Conservation (phyloP, 53 echinoderm and acorn worm species). For the Zoroaster sp. region DNA sequence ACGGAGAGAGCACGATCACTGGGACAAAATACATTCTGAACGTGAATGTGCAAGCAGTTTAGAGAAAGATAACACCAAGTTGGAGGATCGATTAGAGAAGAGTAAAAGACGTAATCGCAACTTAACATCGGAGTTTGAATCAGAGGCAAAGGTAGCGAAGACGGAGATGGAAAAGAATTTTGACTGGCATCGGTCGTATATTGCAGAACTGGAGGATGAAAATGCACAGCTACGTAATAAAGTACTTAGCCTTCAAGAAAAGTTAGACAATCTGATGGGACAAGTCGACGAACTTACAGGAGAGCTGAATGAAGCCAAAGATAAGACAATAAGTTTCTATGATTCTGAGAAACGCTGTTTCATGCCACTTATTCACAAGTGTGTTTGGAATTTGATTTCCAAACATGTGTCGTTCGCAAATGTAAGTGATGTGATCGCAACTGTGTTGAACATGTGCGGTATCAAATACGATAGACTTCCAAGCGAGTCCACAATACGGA, state of each 20-base stretch:
- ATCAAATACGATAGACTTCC: slow-evolving; percentile 27
- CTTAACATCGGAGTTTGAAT: no score
- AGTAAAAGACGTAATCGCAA: no score
- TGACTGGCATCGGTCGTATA: no score
- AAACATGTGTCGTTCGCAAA: no score
- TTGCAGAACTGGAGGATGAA: no score
- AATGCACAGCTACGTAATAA: slow-evolving; percentile 16
- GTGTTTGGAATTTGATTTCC: slow-evolving; percentile 45
- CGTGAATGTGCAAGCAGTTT: no score
- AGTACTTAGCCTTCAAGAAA: slow-evolving; percentile 27
- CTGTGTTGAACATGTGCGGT: slow-evolving; percentile 8
- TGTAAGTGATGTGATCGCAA: slow-evolving; percentile 40
- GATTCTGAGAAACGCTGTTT: slow-evolving; percentile 9
- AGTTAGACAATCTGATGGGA: slow-evolving; percentile 22
- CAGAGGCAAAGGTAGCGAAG: no score
- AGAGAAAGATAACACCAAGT: no score
- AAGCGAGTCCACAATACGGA: slow-evolving; percentile 44
- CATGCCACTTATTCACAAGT: slow-evolving; percentile 39
- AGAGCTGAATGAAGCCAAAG: slow-evolving; percentile 9
- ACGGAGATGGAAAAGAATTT: no score
- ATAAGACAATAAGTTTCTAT: slow-evolving; percentile 34
- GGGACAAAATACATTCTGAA: no score
- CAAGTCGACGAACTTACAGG: slow-evolving; percentile 35
- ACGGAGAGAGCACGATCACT: no score
- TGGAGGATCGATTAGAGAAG: no score